These are phyloP conservation scores for Mesoligia furuncula DNA, from an alignment of 2,888 invertebrate genomes.

Conservation along the genomic window DNA sequence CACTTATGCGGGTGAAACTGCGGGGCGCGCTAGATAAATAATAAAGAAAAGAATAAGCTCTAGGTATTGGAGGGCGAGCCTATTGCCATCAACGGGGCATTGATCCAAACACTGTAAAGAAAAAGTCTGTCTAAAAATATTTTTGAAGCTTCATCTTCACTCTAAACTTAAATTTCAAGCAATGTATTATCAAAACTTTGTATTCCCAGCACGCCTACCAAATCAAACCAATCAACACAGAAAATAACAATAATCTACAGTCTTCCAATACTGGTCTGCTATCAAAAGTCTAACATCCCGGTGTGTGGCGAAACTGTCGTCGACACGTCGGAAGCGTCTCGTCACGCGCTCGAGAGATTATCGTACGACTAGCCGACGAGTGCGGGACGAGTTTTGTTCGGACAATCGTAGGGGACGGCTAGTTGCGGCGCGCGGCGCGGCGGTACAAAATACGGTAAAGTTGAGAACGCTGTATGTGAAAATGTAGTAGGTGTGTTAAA, in stretches of 20 bases:
- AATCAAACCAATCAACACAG: neutral
- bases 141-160: neutral
- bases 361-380: constrained; percentile 66
- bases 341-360: constrained; percentile 69
- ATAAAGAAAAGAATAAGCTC: too few relatives aligned
- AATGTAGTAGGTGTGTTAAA: constrained; percentile 2
- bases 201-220: neutral
- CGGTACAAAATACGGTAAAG: constrained; percentile 46
- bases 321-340: constrained; percentile 73
- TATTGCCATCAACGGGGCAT: neutral
- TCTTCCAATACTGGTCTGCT: constrained; percentile 20
- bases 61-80: neutral
- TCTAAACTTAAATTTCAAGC: neutral
- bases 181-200: neutral
- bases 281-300: constrained; percentile 50
- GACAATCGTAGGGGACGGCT: constrained; percentile 56
- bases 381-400: constrained; percentile 63
- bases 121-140: neutral
- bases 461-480: constrained; percentile 26
- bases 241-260: constrained; percentile 7
- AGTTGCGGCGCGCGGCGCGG: too few relatives aligned
- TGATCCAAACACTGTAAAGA: neutral
- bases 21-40: too few relatives aligned
- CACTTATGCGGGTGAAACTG: too few relatives aligned
- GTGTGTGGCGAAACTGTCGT: constrained; percentile 71